A percentile compares a stretch with the other conserved stretches of the same genome.
phyloP scores from a whole-genome alignment of 2,113 vertebrate genomes.

The Spheniscus mendiculus region DNA sequence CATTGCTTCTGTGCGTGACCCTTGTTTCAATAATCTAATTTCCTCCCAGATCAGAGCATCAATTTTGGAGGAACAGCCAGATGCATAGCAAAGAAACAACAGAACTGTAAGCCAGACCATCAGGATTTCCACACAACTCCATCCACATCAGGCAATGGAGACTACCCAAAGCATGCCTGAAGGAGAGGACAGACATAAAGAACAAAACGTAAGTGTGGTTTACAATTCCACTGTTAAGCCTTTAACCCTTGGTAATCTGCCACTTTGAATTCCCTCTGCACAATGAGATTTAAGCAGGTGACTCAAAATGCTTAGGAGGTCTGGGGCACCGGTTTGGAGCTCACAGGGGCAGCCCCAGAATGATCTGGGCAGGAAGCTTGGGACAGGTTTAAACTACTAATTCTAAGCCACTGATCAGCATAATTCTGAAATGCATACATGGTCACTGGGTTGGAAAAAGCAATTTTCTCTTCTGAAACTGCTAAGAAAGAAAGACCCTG shows the following conservation, averaged over 20 bases:
- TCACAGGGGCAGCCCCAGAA: neutral
- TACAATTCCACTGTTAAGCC: neutral
- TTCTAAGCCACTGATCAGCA: neutral
- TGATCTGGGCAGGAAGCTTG: neutral
- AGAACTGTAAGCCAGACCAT: neutral
- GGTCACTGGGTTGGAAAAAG: neutral
- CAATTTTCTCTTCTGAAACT: neutral
- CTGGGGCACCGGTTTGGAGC: neutral
- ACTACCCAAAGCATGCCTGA: neutral
- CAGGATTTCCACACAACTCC: neutral
- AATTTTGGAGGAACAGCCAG: neutral
- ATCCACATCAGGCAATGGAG: neutral
- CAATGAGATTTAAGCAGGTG: neutral
- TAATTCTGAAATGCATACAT: neutral
- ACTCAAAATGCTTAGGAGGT: neutral
- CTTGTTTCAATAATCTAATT: neutral
- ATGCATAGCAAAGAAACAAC: neutral
- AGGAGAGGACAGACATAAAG: neutral
- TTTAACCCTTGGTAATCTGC: neutral
- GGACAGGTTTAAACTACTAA: neutral
- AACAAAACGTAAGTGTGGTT: neutral
- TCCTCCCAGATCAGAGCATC: neutral
- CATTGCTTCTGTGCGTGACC: neutral
- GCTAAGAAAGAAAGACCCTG: neutral
- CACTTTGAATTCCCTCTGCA: neutral